Evolutionary conservation across 1,140 invertebrate genomes (phyloP), one percentile per base, ranked within the genome.

Genomic region (Orussus abietinus): DNA sequence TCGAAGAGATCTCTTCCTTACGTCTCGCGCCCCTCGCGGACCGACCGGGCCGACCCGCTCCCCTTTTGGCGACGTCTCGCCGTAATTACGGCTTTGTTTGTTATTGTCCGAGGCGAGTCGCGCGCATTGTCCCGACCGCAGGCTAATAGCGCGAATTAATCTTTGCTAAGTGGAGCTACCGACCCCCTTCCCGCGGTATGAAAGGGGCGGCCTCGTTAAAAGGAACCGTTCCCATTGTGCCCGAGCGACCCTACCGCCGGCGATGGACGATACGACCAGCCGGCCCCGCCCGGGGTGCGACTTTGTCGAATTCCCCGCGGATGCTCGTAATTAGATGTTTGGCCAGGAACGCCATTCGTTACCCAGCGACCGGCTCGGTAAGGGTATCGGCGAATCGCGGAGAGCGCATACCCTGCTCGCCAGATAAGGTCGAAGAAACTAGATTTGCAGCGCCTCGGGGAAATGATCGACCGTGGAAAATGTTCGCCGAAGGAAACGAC

Each of bases 61-160:
- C 36, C 37, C 26, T 33, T 42, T 43, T 26, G 40, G 20, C 33
- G 26, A 30, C 38, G 28, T 34, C 34, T 45, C 47, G 35, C 32
- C 35, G 51, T 62, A 67, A 64, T 66, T 64, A 61, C 38, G 48
- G 51, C 62, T 62, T 66, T 66, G 65, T 68, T 68, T 65, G 60
- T 66, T 54, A 56, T 57, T 55, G 54, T 60, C 42, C 44, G 42
- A 47, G n/a, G 37, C 50, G 32, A 52, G 38, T 33, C 40, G 30
- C 11, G 43, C 26, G 44, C 45, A 64, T 64, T 64, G 60, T 63
- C 30, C 46, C 30, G 39, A 25, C 26, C 45, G 44, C 40, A 36
- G 30, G 57, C 55, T 66, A 67, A 62, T 62, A 60, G 55, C 54
- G 51, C 48, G 59, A 66, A 69, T 69, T 69, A 68, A 63, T 69